Percentiles rank a stretch among this genome's conserved stretches.
Conservation (phyloP, 2,888 invertebrate genomes). For the Agrotis exclamationis region DNA sequence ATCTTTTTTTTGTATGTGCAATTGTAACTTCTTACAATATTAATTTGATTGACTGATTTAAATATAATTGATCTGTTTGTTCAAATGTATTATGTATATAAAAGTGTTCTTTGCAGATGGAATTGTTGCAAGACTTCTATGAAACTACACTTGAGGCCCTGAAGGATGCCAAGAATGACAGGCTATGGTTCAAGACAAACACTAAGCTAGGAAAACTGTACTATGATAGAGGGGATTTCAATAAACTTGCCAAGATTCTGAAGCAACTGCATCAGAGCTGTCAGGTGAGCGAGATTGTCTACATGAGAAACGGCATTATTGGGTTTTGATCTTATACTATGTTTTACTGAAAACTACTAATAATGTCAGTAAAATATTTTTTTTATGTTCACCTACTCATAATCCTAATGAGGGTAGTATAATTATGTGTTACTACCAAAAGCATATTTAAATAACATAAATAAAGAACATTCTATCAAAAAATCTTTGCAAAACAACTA, state of each 20-base stretch:
- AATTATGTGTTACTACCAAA: no score
- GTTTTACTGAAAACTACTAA: neutral
- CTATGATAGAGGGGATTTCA: conserved; percentile 98
- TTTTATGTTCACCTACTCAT: neutral
- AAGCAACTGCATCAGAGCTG: conserved; percentile 99
- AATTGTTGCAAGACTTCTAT: conserved; percentile 99
- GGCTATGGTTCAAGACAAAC: conserved; percentile 99
- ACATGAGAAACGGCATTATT: neutral
- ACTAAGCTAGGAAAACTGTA: conserved; percentile 99
- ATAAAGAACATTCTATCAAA: neutral
- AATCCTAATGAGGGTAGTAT: no score
- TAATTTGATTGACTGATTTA: conserved; percentile 36
- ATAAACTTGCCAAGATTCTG: conserved; percentile 98
- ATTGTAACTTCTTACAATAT: conserved; percentile 4
- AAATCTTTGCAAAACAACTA: neutral
- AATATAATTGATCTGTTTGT: conserved; percentile 5
- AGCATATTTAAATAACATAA: neutral
- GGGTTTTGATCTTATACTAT: neutral
- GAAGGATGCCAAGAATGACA: conserved; percentile 99
- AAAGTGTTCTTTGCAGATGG: conserved; percentile 93
- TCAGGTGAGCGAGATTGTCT: conserved; percentile 92
- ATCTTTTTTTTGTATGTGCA: neutral
- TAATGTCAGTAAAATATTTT: neutral
- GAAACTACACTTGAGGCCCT: conserved; percentile 98
- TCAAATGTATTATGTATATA: conserved; percentile 37